phyloP scores from a whole-genome alignment of 2,113 vertebrate genomes.

The Hypocryptadius cinnamomeus region DNA sequence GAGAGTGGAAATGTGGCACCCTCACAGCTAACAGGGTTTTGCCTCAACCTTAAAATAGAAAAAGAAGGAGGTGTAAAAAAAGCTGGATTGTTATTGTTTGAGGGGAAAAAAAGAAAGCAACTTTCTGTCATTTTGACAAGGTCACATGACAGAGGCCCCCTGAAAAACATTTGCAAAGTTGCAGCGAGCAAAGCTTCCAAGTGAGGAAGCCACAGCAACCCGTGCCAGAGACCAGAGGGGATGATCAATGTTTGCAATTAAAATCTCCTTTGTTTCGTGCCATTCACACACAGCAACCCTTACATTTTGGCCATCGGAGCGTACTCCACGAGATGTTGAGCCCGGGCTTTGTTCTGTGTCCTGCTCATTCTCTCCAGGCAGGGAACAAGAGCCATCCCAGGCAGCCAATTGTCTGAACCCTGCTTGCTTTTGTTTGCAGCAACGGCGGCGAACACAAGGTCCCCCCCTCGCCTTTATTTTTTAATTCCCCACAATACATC shows the following conservation, averaged over 20 bases:
- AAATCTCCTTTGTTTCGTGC: conserved; percentile 1
- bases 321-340: not conserved
- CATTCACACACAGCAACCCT: not conserved
- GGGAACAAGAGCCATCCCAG: not conserved
- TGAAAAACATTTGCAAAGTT: not conserved
- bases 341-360: not conserved
- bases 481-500: not conserved
- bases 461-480: not conserved
- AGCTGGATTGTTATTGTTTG: not conserved
- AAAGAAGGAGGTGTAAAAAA: rapidly evolving
- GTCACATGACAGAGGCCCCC: not conserved
- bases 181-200: not conserved
- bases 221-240: not conserved
- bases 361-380: not conserved
- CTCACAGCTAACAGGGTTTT: not conserved
- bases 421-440: not conserved
- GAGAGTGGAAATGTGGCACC: not conserved
- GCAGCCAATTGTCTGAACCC: not conserved
- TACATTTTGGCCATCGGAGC: not conserved
- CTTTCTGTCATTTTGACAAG: not conserved
- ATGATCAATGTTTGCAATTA: conserved; percentile 26
- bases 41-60: not conserved
- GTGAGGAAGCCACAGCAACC: not conserved
- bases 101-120: not conserved
- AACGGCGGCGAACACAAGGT: not conserved